Evolutionary conservation across 1,140 invertebrate genomes (phyloP).

Genomic region (Sarcophaga peregrina): DNA sequence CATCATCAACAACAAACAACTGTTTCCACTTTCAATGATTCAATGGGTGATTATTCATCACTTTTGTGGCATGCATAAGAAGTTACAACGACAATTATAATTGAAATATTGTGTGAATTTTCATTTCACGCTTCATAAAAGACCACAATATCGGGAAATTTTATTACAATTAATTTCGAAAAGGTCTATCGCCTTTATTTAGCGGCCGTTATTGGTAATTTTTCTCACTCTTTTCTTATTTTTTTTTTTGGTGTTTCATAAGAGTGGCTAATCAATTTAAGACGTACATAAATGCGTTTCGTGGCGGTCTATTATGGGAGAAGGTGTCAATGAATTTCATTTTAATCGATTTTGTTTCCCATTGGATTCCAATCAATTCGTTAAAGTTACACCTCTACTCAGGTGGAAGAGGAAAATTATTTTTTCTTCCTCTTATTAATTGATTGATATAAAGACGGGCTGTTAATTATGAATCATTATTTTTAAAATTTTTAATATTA

Average conservation of each 20-base stretch:
- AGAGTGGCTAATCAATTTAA: constrained; percentile 27
- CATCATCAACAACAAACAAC: neutral
- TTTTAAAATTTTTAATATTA: too few relatives aligned
- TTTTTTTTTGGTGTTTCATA: neutral
- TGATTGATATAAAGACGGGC: too few relatives aligned
- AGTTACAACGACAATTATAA: constrained; percentile 15
- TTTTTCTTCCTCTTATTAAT: too few relatives aligned
- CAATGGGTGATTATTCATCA: neutral
- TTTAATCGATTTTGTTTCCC: neutral
- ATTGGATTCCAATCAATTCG: too few relatives aligned
- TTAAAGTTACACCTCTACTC: too few relatives aligned
- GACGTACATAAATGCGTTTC: too few relatives aligned
- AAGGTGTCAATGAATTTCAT: neutral
- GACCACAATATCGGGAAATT: neutral
- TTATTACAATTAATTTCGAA: neutral
- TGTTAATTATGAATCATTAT: too few relatives aligned
- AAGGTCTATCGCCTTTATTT: constrained; percentile 4
- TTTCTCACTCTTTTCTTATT: neutral
- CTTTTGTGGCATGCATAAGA: neutral
- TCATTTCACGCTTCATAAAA: neutral
- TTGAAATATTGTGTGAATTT: constrained; percentile 30
- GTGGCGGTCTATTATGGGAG: neutral
- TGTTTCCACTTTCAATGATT: neutral
- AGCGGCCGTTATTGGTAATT: neutral
- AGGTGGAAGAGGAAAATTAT: too few relatives aligned